Conservation (phyloP, 2,113 vertebrate genomes). For the Neoarius graeffei region DNA sequence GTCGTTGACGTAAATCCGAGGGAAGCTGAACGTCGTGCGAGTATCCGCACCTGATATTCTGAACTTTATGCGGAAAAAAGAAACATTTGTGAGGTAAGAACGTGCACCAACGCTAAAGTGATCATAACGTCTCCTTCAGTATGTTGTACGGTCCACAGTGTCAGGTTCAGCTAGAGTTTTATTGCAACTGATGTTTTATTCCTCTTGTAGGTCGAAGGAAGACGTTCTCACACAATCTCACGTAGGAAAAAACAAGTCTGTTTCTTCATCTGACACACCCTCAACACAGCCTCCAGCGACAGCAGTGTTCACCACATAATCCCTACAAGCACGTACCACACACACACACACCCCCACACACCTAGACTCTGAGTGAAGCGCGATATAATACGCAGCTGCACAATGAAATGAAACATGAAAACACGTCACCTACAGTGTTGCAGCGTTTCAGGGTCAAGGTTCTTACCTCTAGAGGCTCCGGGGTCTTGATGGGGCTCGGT, state of each 20-base stretch:
- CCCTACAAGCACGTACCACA: neutral
- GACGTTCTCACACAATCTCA: slow-evolving; percentile 31
- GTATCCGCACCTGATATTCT: neutral
- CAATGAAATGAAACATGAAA: neutral
- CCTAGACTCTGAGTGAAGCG: neutral
- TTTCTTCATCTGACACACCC: slow-evolving; percentile 51
- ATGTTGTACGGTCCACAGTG: neutral
- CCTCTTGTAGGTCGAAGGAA: neutral
- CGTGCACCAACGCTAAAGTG: neutral
- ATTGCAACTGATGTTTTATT: neutral
- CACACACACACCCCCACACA: slow-evolving; percentile 1
- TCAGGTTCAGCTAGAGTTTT: neutral
- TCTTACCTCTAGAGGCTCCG: slow-evolving; percentile 60
- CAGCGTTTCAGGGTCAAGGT: neutral
- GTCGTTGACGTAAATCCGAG: too few species aligned
- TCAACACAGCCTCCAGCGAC: slow-evolving; percentile 38
- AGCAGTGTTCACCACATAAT: slow-evolving; percentile 15
- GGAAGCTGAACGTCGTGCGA: too few species aligned
- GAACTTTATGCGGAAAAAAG: too few species aligned
- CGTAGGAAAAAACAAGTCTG: slow-evolving; percentile 42
- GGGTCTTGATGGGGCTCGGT: slow-evolving; percentile 69
- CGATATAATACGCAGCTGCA: neutral
- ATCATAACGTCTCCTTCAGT: neutral
- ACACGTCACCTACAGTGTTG: neutral
- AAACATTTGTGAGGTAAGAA: neutral